Percentiles rank a stretch among this genome's conserved stretches.
phyloP scores from a whole-genome alignment of 2,797 vertebrate genomes.

The Pipistrellus pipistrellus region DNA sequence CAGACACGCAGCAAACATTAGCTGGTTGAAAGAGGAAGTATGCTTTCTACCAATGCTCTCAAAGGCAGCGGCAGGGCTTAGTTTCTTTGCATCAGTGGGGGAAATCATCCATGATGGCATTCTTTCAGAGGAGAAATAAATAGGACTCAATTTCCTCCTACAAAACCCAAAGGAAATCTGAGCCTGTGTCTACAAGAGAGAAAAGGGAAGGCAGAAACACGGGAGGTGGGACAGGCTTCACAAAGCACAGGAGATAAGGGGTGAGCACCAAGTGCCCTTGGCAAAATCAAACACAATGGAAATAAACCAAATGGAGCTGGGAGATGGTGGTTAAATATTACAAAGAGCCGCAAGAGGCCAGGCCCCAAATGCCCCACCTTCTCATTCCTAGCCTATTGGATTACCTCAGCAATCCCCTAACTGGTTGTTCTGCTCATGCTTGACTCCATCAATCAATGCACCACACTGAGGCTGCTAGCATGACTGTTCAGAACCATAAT shows the following conservation, averaged over 20 bases:
- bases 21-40: not conserved
- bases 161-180: not conserved
- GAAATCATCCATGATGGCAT: not conserved
- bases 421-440: not conserved
- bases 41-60: not conserved
- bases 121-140: slow-evolving; percentile 62
- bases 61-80: not conserved
- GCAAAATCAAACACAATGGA: not conserved
- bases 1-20: not conserved
- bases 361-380: not conserved
- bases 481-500: not conserved
- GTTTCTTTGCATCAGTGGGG: not conserved
- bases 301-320: not conserved
- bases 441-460: not conserved
- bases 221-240: not conserved
- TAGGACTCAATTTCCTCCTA: slow-evolving; percentile 16
- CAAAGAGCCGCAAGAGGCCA: not conserved
- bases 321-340: not conserved
- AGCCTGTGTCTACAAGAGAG: not conserved
- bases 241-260: not conserved
- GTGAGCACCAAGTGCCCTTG: not conserved
- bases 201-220: not conserved
- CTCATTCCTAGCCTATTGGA: not conserved
- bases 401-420: not conserved
- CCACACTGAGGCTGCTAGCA: fast-evolving